Evolutionary conservation across 1,140 invertebrate genomes (phyloP).

Genomic region (Sarcophaga bullata): DNA sequence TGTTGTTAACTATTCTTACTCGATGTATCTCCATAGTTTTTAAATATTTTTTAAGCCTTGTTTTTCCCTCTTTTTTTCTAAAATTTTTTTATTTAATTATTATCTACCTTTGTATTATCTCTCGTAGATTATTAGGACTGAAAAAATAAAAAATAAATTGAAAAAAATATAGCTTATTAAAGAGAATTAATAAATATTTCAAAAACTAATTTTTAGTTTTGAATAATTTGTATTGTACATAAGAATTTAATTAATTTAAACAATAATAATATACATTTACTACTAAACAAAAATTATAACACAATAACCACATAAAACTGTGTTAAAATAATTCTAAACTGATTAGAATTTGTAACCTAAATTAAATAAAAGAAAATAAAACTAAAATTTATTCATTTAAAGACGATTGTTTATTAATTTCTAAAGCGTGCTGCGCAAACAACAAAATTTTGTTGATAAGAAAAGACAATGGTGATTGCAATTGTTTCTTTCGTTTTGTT

Average conservation of each 20-base stretch:
- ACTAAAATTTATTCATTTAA: slow-evolving; percentile 6
- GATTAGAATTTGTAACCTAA: slow-evolving; percentile 15
- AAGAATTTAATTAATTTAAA: slow-evolving; percentile 13
- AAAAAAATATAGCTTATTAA: not conserved
- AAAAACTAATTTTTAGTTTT: no score
- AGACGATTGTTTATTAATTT: not conserved
- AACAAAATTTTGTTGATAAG: no score
- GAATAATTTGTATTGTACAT: not conserved
- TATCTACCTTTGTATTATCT: not conserved
- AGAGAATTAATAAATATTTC: not conserved
- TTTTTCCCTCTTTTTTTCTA: not conserved
- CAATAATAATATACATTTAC: slow-evolving; percentile 15
- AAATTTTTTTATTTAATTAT: not conserved
- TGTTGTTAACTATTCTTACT: not conserved
- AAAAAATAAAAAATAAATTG: not conserved
- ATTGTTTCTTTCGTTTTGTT: not conserved
- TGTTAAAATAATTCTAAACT: slow-evolving; percentile 13
- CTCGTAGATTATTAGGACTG: slow-evolving; percentile 3
- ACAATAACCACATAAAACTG: slow-evolving; percentile 2
- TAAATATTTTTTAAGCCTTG: slow-evolving; percentile 21
- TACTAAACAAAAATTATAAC: not conserved
- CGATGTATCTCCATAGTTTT: not conserved
- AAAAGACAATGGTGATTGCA: not conserved
- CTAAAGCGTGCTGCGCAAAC: no score
- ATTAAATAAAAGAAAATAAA: not conserved